Evolutionary conservation across 2,113 vertebrate genomes (phyloP), one percentile per base, ranked within the genome.

Genomic region (Lagopus muta): DNA sequence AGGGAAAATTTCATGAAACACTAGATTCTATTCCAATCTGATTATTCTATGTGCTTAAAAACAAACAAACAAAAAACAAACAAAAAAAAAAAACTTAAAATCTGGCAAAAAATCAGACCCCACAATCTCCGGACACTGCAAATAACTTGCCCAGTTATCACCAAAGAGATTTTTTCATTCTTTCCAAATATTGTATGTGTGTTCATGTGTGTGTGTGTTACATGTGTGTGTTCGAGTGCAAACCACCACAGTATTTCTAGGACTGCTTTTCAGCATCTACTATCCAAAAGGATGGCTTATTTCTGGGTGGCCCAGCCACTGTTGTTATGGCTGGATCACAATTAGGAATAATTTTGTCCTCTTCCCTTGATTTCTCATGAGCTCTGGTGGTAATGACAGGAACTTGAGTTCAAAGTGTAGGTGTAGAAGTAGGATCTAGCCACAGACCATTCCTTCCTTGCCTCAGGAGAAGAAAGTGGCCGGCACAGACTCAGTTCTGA

Each of bases 51-150:
- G 73, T 80, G 6, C 24, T 55, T 89, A 3, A 72, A 70, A 76
- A 78, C 25, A 52, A 52, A 47, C 45, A 65, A 0, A 0, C 22
- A 17, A 14, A 27, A 28, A 13, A 67, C 6, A 30, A 50, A 24
- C 48, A 61, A 0, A 0, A 22, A 22, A 19, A 27, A 40, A 11
- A 71, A 7, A 22, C 25, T 17, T 18, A 82, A 76, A 60, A 22
- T 21, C 38, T 67, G 42, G 42, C 6, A 16, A 43, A 6, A 82
- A 76, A 27, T 25, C 32, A 73, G 34, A 7, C 9, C 30, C 20
- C 20, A 36, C 42, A 8, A 79, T 61, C 34, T 32, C 74, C 32
- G 76, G 17, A 47, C 6, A 12, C 18, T 36, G 30, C 45, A 83
- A 82, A 32, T 32, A 69, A 80, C 48, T 15, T 32, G 34, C 71